Percentiles rank a stretch among this genome's conserved stretches.
phyloP scores from a whole-genome alignment of 2,113 vertebrate genomes.

The Hystrix cristata region DNA sequence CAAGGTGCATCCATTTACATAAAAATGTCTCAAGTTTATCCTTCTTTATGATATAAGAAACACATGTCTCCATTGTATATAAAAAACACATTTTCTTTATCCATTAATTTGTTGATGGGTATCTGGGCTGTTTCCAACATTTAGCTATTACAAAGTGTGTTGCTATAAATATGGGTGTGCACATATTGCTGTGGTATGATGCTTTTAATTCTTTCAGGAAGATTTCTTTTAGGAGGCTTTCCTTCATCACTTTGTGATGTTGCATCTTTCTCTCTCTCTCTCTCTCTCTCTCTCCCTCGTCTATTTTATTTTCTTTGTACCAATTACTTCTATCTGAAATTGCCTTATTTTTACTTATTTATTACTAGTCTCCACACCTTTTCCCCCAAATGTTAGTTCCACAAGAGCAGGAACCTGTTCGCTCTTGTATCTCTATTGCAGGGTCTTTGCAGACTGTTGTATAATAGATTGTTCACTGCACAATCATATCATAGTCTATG shows the following conservation, averaged over 20 bases:
- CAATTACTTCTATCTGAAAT: neutral
- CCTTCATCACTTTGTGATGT: neutral
- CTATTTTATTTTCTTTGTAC: neutral
- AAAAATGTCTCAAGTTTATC: neutral
- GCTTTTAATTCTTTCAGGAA: neutral
- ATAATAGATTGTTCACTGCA: neutral
- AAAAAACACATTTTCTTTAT: neutral
- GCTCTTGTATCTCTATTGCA: neutral
- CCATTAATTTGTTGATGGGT: neutral
- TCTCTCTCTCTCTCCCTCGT: neutral
- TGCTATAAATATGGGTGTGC: neutral
- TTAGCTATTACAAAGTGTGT: neutral
- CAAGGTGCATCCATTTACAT: neutral
- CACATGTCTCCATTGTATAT: neutral
- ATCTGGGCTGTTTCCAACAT: neutral
- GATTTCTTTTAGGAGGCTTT: neutral
- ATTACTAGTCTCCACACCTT: neutral
- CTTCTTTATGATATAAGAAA: neutral
- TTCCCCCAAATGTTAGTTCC: neutral
- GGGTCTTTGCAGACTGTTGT: neutral
- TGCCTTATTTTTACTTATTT: neutral
- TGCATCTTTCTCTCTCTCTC: neutral
- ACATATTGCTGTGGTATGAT: neutral
- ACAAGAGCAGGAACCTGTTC: neutral
- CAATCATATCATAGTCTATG: neutral